Percentiles rank a stretch among this genome's conserved stretches.
phyloP scores from a whole-genome alignment of 2,888 invertebrate species.

The Margaritifera margaritifera region DNA sequence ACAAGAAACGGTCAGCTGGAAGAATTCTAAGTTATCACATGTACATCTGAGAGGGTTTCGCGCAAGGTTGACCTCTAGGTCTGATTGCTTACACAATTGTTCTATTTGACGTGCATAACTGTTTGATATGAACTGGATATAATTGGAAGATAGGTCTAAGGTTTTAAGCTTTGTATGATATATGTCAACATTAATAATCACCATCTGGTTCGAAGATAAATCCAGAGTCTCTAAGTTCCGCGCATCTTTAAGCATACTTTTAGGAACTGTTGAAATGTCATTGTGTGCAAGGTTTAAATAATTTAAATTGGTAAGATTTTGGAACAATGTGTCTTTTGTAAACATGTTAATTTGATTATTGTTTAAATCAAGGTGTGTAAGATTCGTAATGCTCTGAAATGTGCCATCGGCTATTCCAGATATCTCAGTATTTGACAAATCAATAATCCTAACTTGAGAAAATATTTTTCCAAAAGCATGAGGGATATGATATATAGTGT shows the following conservation, averaged over 20 bases:
- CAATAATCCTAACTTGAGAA: no score
- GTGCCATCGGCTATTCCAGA: no score
- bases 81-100: background rate
- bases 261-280: background rate
- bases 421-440: no score
- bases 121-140: background rate
- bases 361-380: no score
- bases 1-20: background rate
- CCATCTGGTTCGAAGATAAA: background rate
- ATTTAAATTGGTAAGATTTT: background rate
- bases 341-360: no score
- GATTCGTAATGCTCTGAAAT: no score
- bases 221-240: background rate
- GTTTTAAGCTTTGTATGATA: constrained; percentile 1
- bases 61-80: background rate
- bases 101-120: background rate
- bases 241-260: background rate
- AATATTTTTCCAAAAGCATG: no score
- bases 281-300: background rate
- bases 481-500: no score
- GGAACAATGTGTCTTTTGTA: background rate
- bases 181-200: background rate
- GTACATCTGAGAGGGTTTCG: background rate
- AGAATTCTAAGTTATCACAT: background rate
- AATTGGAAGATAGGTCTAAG: background rate